Evolutionary conservation across 2,888 invertebrate genomes (phyloP).

Genomic region (Phortica magna): DNA sequence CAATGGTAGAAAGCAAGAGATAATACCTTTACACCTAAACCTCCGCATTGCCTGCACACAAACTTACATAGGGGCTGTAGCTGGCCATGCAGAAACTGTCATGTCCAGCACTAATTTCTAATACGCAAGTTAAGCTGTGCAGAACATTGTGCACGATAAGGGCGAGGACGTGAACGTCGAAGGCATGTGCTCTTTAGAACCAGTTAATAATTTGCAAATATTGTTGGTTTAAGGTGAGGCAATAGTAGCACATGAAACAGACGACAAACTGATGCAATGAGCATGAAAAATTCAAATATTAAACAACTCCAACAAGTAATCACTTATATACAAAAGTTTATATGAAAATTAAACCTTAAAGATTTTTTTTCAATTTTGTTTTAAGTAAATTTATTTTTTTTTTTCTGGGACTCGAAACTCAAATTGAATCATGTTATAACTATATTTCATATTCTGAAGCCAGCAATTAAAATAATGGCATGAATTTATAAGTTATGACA

Average conservation of each 20-base stretch:
- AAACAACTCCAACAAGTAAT: too few species aligned
- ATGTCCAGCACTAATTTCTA: conserved; percentile 71
- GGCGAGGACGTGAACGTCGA: background rate
- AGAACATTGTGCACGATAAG: background rate
- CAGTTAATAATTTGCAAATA: background rate
- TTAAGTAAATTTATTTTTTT: too few species aligned
- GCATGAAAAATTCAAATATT: too few species aligned
- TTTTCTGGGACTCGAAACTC: too few species aligned
- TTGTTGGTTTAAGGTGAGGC: too few species aligned
- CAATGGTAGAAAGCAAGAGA: conserved; percentile 49
- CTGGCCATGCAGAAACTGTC: conserved; percentile 73
- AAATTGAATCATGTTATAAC: background rate
- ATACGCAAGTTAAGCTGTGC: conserved; percentile 35
- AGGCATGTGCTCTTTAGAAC: background rate
- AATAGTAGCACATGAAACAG: too few species aligned
- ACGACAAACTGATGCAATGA: too few species aligned
- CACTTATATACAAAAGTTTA: too few species aligned
- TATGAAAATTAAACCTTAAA: too few species aligned
- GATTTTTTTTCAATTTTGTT: too few species aligned
- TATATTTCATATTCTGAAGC: background rate
- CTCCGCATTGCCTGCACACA: conserved; percentile 43
- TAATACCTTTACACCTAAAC: conserved; percentile 69
- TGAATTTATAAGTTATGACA: conserved; percentile 54
- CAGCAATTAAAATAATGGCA: background rate
- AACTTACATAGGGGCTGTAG: conserved; percentile 59